Evolutionary conservation across 2,888 invertebrate genomes (phyloP).

Genomic region (Druceiella hillmani): DNA sequence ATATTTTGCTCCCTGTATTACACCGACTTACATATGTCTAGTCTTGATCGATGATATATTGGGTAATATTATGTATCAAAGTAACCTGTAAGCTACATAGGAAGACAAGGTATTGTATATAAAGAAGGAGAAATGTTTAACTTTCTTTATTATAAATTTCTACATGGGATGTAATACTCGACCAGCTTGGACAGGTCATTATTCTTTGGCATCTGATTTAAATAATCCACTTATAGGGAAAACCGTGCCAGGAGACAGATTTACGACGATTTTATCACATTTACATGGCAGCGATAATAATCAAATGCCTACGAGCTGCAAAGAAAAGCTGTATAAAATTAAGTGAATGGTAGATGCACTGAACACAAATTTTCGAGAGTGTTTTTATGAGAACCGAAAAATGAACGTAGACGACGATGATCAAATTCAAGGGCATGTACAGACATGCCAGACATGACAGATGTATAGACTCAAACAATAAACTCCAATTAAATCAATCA

Average conservation of each 20-base stretch:
- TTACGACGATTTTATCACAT: conserved; percentile 22
- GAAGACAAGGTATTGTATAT: conserved; percentile 23
- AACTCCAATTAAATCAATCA: conserved; percentile 28
- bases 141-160: conserved; percentile 23
- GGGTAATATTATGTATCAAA: too few relatives aligned
- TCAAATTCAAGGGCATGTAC: conserved; percentile 23
- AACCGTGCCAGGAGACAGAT: conserved; percentile 23
- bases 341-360: conserved; percentile 5
- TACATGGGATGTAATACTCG: conserved; percentile 18
- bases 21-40: conserved; percentile 18
- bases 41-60: too few relatives aligned
- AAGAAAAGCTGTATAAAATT: conserved; percentile 9
- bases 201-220: conserved; percentile 2
- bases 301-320: conserved; percentile 19
- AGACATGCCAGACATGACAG: too few relatives aligned
- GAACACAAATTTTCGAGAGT: conserved; percentile 4
- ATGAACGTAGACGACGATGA: conserved; percentile 24
- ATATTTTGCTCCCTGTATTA: conserved; percentile 21
- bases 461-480: conserved; percentile 27
- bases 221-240: conserved; percentile 13
- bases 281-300: conserved; percentile 21
- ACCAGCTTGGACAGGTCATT: conserved; percentile 14
- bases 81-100: conserved; percentile 23
- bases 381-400: conserved; percentile 19
- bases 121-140: conserved; percentile 19